Evolutionary conservation across 2,113 vertebrate species (phyloP), one percentile per base, ranked within the genome.

Genomic region (Catharus fuscescens): DNA sequence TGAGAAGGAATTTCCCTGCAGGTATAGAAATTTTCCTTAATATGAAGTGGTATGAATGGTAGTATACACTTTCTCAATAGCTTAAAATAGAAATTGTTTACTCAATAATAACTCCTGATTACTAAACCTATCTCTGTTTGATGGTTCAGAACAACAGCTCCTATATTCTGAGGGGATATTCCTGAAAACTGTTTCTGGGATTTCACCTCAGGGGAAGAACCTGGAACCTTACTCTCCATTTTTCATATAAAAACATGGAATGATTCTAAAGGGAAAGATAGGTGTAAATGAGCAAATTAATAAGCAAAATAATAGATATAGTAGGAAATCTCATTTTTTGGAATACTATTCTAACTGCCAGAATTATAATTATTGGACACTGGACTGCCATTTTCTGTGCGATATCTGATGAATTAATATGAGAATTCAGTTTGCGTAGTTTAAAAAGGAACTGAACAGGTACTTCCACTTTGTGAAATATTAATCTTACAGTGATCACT

Each of bases 301-400:
- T 2, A 2, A 57, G 6, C 4, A 59, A 78, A 64, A 60, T 2
- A 65, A 19, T 0, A 1, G 2, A 11, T 31, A 60, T 32, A 64
- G 10, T 8, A 53, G 73, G 31, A 79, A 79, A 38, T 53, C 2
- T 81, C 12, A 26, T 12, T 93, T 80, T 48, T 44, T 9, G 60
- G 44, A 59, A 29, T 82, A 19, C 7, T 88, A 6, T 59, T 53
- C 15, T 66, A 18, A 21, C 18, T 82, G 8, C 4, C 53, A 79
- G 44, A 86, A 45, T 67, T 57, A 36, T 18, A 36, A 78, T 28
- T 90, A 14, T 71, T 61, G 26, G 31, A 40, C 26, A 87, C 12
- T 36, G 9, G 14, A 34, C 32, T 57, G 23, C 5, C 8, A 8
- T 47, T 47, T 18, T 60, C 26, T 47, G 7, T 2, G 2, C 34